These are phyloP conservation scores for Zophobas morio DNA, from an alignment of 1,140 invertebrate genomes.

Conservation along the genomic window DNA sequence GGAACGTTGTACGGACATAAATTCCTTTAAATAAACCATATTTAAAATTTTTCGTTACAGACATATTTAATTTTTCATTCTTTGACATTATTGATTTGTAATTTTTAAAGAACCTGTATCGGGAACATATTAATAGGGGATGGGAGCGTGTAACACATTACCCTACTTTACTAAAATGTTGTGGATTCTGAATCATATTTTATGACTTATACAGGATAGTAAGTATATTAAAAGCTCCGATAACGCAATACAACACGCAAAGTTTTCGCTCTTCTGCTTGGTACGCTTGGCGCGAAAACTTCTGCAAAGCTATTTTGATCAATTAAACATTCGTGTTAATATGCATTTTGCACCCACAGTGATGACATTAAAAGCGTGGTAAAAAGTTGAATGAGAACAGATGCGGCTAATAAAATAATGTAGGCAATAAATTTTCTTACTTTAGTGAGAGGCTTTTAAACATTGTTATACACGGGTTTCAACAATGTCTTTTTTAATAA, in stretches of 20 bases:
- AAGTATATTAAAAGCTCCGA: conserved; percentile 24
- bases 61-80: neutral
- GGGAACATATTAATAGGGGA: neutral
- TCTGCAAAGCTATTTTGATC: neutral
- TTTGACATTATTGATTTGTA: conserved; percentile 18
- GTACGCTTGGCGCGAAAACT: conserved; percentile 36
- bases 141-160: neutral
- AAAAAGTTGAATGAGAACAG: too few species aligned
- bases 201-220: neutral
- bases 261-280: conserved; percentile 18
- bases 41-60: neutral
- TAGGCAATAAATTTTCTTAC: too few species aligned
- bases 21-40: conserved; percentile 17
- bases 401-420: too few species aligned
- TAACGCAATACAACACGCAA: conserved; percentile 36
- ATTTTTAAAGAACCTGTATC: neutral
- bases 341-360: neutral
- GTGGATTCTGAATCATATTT: conserved; percentile 18
- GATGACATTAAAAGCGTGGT: neutral
- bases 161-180: conserved; percentile 8
- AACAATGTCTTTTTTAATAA: too few species aligned
- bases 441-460: too few species aligned
- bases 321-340: conserved; percentile 15
- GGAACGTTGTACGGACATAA: conserved; percentile 1
- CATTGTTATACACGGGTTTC: too few species aligned